Evolutionary conservation across 2,797 vertebrate genomes (phyloP), one percentile per base, ranked within the genome.

Genomic region (Enteromius fasciolatus): DNA sequence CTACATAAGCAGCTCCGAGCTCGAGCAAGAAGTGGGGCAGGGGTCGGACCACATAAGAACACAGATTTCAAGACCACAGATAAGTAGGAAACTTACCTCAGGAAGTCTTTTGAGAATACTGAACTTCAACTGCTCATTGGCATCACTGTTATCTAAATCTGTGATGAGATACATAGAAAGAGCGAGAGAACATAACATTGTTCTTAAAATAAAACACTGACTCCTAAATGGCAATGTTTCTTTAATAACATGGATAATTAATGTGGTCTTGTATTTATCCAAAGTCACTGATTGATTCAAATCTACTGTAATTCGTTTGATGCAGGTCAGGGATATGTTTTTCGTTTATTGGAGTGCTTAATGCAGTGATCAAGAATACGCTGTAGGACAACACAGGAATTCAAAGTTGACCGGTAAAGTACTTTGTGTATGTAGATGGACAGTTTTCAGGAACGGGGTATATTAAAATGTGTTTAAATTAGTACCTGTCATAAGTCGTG

Each of bases 111-210:
- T 94, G 6, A 98, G 89, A 83, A 98, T 93, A 90, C 97, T 94
- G 90, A 97, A 95, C 90, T 98, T 98, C 33, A 98, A 92, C 84
- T 95, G 94, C 91, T 97, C 96, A 1, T 96, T 97, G 89, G 92
- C 87, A 75, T 95, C 92, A 11, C 93, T 95, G 90, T 98, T 94
- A 83, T 96, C 93, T 86, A 96, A 88, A 89, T 95, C 94, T 94
- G 78, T 0, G 46, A n/a, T 5, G 39, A 81, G 28, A 3, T 12
- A 72, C 28, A 36, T n/a, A 12, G 57, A 50, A 11, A 79, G 3
- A 54, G 59, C 46, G 11, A 12, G 31, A 61, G 31, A 36, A 74
- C 52, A 31, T 31, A 57, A 41, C 39, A 57, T 39, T 15, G 6
- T 54, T 52, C 8, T 79, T 68, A 41, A 73, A 81, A 46, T 50